Conservation (phyloP, 2,888 invertebrate genomes). For the Blomia tropicalis region DNA sequence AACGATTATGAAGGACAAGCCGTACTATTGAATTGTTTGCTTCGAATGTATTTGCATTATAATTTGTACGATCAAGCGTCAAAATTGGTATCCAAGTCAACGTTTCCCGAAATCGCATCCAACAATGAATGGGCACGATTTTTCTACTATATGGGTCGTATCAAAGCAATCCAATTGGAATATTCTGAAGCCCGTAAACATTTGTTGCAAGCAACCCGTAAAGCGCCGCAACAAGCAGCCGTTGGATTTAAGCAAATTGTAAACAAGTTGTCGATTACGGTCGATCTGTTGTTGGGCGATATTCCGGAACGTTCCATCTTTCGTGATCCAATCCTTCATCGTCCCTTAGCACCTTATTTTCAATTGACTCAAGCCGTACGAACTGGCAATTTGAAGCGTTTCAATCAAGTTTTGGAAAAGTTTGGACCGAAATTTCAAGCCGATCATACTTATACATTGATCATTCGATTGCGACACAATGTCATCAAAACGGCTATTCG, state of each 20-base stretch:
- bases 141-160: constrained; percentile 86
- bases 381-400: constrained; percentile 79
- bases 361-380: constrained; percentile 88
- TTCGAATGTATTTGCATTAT: constrained; percentile 87
- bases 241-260: constrained; percentile 96
- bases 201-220: constrained; percentile 74
- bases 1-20: constrained; percentile 97
- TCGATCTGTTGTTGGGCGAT: constrained; percentile 83
- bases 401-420: constrained; percentile 78
- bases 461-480: constrained; percentile 86
- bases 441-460: constrained; percentile 89
- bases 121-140: constrained; percentile 98
- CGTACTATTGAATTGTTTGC: constrained; percentile 79
- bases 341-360: constrained; percentile 83
- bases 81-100: constrained; percentile 87
- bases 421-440: constrained; percentile 76
- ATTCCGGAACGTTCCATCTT: constrained; percentile 93
- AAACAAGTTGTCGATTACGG: constrained; percentile 82
- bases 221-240: constrained; percentile 95
- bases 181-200: constrained; percentile 95
- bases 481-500: constrained; percentile 96
- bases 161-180: constrained; percentile 93
- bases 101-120: constrained; percentile 82
- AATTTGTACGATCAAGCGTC: constrained; percentile 90
- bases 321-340: constrained; percentile 69